Evolutionary conservation across 2,888 invertebrate genomes (phyloP), one percentile per base, ranked within the genome.

Genomic region (Polymixis lichenea): DNA sequence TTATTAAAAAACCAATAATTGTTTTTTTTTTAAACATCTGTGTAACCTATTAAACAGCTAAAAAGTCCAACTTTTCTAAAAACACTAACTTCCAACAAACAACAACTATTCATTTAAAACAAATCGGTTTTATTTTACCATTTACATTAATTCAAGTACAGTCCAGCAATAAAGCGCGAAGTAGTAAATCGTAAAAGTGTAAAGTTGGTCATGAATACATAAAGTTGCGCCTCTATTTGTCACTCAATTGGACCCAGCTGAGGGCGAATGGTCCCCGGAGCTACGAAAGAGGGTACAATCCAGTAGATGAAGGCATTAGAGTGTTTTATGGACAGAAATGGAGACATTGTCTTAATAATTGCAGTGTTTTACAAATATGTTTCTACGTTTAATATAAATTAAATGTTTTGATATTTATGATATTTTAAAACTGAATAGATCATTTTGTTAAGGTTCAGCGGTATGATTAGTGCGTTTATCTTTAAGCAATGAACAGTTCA

Each of bases 181-280:
- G 77, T 69, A 75, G 64, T 86, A 85, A 85, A 82, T 80, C 70
- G 65, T 78, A 79, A 82, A 75, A 78, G 76, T 83, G 61, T 77
- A 78, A 86, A 83, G 72, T 82, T 82, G 75, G 56, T 67, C 75
- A 78, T 83, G 86, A 81, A 82, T 86, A 86, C 72, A 83, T 85
- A 87, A 84, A 83, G 75, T 83, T 76, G 77, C 56, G 58, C 68
- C 56, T 61, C 75, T 66, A 78, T 86, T 87, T 86, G 86, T 85
- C 86, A 80, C 85, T 78, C 83, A 78, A 83, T 86, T 78, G 82
- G 71, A 65, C 85, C 77, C 82, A 78, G 75, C 84, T 77, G 82
- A 86, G 72, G 56, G 69, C 22, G 67, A 82, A 72, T 67, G 55
- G 79, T 69, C 78, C 69, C 75, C 55, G n/a, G 74, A 72, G 77